Evolutionary conservation across 2,113 vertebrate genomes (phyloP).

Genomic region (Rhinolophus ferrumequinum): DNA sequence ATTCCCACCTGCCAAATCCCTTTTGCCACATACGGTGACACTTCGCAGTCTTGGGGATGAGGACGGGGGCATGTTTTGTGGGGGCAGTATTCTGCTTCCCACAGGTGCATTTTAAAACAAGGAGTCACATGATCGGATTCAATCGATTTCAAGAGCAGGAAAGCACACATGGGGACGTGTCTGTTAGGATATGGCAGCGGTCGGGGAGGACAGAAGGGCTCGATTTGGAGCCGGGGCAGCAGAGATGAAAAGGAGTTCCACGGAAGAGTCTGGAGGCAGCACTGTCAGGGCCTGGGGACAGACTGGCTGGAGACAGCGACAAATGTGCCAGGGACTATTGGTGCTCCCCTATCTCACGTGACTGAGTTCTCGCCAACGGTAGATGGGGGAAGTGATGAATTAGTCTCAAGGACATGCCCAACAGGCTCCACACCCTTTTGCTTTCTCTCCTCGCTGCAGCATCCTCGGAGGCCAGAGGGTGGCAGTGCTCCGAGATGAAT

Average conservation of each 20-base stretch:
- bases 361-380: background rate
- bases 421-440: background rate
- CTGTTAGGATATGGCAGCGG: rapidly evolving
- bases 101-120: background rate
- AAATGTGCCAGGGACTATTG: background rate
- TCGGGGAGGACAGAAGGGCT: background rate
- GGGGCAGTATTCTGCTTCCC: background rate
- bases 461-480: background rate
- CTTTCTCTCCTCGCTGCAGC: background rate
- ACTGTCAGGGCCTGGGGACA: background rate
- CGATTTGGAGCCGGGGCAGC: background rate
- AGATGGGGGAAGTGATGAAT: background rate
- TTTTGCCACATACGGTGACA: background rate
- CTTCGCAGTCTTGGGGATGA: background rate
- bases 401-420: background rate
- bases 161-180: background rate
- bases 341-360: background rate
- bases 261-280: background rate
- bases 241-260: background rate
- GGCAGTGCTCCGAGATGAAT: background rate
- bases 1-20: background rate
- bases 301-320: background rate
- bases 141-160: background rate
- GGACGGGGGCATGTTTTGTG: background rate
- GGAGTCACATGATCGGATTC: background rate